Base-by-base conservation (phyloP, 2,797 vertebrate species). In the Neosilurus mollespiculum region DNA sequence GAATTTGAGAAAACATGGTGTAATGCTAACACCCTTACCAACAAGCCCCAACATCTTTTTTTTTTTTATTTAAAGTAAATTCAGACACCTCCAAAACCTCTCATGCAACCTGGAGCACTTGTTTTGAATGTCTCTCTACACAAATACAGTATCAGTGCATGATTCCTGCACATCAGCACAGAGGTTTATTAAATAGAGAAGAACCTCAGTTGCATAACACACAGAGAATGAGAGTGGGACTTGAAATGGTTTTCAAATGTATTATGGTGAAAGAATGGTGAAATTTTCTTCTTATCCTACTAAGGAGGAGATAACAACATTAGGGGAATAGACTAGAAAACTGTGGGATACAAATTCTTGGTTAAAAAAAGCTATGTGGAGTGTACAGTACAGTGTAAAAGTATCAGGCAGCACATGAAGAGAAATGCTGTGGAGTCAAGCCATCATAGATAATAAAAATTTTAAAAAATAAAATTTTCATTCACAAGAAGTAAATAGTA, bases 221-320 rank as follows among this genome's bases (percentile, higher is more conserved):
- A 58, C 11, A 53, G 2, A 53, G 37, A 79, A 37, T 4, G 26
- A 65, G 51, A 34, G 4, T 71, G 51, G 24, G 22, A 26, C 70
- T 53, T 22, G 49, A 34, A 66, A 8, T 15, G 9, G 22, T 22
- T 49, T 69, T 49, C 10, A 30, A 30, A 30, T 30, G 30, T 30
- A 30, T 30, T 30, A 30, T 30, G 30, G 30, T 30, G 30, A 30
- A 49, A 71, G 18, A 61, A 66, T 10, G 24, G 37, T 76, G 30
- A 76, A 10, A 75, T 59, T 26, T n/a, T 20, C 9, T 59, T 62
- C 53, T 77, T 67, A 67, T 71, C 62, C 26, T 81, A 43, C 72
- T 54, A 61, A 51, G 51, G 24, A 69, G 37, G 24, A 81, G 66
- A 22, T 59, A 24, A 54, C 24, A 18, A 34, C 70, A 66, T 54